These are phyloP conservation scores for Ligdia adustata DNA, from an alignment of 2,888 invertebrate genomes.

Conservation along the genomic window DNA sequence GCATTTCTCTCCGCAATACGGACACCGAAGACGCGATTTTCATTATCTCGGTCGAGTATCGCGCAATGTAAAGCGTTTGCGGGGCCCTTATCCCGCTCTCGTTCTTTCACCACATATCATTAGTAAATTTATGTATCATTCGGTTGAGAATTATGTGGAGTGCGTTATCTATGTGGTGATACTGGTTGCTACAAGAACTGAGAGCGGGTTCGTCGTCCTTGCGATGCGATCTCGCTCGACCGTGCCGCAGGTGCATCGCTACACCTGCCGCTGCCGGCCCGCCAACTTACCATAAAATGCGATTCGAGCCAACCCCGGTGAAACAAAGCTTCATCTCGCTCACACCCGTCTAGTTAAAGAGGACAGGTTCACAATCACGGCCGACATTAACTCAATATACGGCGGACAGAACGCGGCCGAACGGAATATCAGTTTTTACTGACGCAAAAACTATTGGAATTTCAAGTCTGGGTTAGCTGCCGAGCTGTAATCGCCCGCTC, in stretches of 20 bases:
- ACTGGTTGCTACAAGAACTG: constrained; percentile 52
- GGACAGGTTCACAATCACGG: constrained; percentile 74
- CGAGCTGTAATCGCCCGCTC: constrained; percentile 70
- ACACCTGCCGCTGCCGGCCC: constrained; percentile 71
- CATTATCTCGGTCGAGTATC: constrained; percentile 58
- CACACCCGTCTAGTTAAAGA: constrained; percentile 51
- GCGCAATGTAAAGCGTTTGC: constrained; percentile 50
- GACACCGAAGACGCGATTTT: constrained; percentile 44
- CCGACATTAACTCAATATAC: constrained; percentile 81
- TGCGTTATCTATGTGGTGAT: constrained; percentile 65
- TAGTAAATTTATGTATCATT: constrained; percentile 74
- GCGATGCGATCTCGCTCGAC: constrained; percentile 75
- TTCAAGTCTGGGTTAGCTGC: constrained; percentile 72
- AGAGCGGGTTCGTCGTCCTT: constrained; percentile 74
- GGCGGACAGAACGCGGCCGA: constrained; percentile 71
- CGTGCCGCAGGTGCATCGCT: constrained; percentile 78
- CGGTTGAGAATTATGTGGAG: constrained; percentile 67
- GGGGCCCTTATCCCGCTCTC: constrained; percentile 44
- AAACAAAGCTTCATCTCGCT: constrained; percentile 69
- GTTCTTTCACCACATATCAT: constrained; percentile 66
- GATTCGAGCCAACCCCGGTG: constrained; percentile 74
- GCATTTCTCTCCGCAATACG: constrained; percentile 45
- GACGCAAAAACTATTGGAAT: constrained; percentile 82
- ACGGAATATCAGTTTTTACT: constrained; percentile 81
- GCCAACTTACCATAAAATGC: constrained; percentile 83